Evolutionary conservation across 2,888 invertebrate genomes (phyloP).

Genomic region (Cerastis rubricosa): DNA sequence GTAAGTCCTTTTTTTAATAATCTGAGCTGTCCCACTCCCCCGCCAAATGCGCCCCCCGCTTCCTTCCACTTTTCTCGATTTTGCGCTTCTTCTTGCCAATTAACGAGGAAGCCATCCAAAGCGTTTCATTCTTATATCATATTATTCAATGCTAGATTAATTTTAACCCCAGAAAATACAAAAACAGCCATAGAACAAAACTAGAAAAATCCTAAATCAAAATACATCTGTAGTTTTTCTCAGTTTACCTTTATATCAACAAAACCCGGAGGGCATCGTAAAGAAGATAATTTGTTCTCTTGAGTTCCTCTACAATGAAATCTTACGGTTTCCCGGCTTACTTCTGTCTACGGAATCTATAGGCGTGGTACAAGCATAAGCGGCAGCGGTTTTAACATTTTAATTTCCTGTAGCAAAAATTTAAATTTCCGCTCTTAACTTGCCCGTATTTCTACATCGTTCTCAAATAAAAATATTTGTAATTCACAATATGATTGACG

Average conservation of each 20-base stretch:
- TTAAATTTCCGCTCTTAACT: no score
- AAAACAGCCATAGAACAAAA: neutral
- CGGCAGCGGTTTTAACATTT: neutral
- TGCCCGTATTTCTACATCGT: no score
- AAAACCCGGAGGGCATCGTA: conserved; percentile 54
- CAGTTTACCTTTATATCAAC: conserved; percentile 32
- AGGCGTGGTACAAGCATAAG: conserved; percentile 15
- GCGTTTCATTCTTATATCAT: neutral
- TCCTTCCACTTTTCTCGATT: no score
- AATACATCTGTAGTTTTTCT: conserved; percentile 39
- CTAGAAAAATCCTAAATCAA: conserved; percentile 52
- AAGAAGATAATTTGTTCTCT: conserved; percentile 56
- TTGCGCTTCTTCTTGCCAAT: no score
- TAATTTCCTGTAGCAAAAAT: neutral
- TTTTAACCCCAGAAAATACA: neutral
- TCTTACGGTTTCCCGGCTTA: conserved; percentile 46
- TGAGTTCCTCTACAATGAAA: conserved; percentile 50
- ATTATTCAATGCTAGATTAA: neutral
- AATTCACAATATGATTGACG: no score
- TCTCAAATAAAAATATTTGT: no score
- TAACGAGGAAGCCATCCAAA: no score
- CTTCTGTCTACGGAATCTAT: conserved; percentile 45
- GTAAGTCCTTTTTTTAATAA: neutral
- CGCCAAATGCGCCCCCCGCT: no score
- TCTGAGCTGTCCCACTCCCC: no score